These are phyloP conservation scores for Reticulitermes lucifugus DNA, from an alignment of 2,888 invertebrate species.

Conservation along the genomic window DNA sequence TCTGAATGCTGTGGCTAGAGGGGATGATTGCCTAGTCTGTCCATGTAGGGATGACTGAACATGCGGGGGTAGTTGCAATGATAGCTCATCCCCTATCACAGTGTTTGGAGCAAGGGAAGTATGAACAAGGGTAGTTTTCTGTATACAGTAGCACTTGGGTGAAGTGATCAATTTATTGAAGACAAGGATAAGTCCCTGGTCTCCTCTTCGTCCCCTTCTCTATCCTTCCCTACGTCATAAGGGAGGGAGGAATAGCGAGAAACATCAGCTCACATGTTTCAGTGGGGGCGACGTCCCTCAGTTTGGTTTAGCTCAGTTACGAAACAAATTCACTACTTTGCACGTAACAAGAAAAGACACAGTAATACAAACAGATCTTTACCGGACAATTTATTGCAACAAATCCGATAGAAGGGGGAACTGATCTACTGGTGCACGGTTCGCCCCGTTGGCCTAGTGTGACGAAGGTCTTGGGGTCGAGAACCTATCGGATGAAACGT, in stretches of 20 bases:
- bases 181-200: constrained; percentile 42
- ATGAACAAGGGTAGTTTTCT: constrained; percentile 39
- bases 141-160: constrained; percentile 45
- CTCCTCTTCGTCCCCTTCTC: constrained; percentile 2
- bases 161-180: constrained; percentile 50
- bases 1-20: constrained; percentile 1
- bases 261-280: constrained; percentile 27
- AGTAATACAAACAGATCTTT: not conserved
- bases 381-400: not conserved
- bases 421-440: too few species aligned
- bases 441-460: too few species aligned
- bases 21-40: constrained; percentile 27
- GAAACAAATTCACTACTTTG: not conserved
- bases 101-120: constrained; percentile 12
- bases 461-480: not conserved
- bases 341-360: not conserved
- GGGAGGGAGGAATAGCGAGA: not conserved
- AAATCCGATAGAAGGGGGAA: too few species aligned
- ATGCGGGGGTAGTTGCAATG: constrained; percentile 29
- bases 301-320: not conserved
- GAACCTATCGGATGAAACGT: not conserved
- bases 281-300: not conserved
- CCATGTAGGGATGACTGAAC: constrained; percentile 23
- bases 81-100: constrained; percentile 21
- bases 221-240: constrained; percentile 13